These are phyloP conservation scores for Melanotaenia nigrans DNA, from an alignment of 2,797 vertebrate genomes.

Conservation along the genomic window DNA sequence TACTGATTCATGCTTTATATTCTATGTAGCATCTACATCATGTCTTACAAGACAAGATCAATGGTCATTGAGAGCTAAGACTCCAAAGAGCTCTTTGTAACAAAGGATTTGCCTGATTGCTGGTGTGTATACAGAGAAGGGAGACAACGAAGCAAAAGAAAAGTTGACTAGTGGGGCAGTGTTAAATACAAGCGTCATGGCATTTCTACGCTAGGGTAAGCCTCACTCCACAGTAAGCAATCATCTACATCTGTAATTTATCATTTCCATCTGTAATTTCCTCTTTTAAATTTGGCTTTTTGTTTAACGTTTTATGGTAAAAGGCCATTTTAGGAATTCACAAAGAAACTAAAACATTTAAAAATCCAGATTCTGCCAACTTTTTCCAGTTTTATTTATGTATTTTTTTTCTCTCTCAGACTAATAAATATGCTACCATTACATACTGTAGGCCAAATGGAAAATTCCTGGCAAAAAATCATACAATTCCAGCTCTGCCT, in stretches of 20 bases:
- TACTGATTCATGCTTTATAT: slow-evolving; percentile 59
- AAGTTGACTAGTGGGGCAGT: slow-evolving; percentile 38
- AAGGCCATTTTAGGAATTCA: slow-evolving; percentile 18
- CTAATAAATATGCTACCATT: slow-evolving; percentile 25
- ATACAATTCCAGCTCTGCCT: not conserved
- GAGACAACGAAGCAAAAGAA: slow-evolving; percentile 48
- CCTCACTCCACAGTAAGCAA: slow-evolving; percentile 54
- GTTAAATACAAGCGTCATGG: slow-evolving; percentile 64
- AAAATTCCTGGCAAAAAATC: slow-evolving; percentile 41
- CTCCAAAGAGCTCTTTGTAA: slow-evolving; percentile 35
- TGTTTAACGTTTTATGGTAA: not conserved
- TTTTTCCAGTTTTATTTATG: slow-evolving; percentile 12
- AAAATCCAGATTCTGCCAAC: slow-evolving; percentile 41
- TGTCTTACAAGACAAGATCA: slow-evolving; percentile 70
- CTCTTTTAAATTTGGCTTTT: slow-evolving; percentile 30
- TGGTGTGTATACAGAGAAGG: slow-evolving; percentile 22
- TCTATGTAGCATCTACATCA: slow-evolving; percentile 51
- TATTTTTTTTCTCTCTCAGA: slow-evolving; percentile 42
- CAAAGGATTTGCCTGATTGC: slow-evolving; percentile 28
- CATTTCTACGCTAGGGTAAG: slow-evolving; percentile 59
- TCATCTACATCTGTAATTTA: slow-evolving; percentile 63
- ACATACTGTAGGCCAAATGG: slow-evolving; percentile 21
- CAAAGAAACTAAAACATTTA: slow-evolving; percentile 12
- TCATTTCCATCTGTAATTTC: slow-evolving; percentile 21
- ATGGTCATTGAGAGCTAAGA: slow-evolving; percentile 59